Evolutionary conservation across 2,797 vertebrate genomes (phyloP), one percentile per base, ranked within the genome.

Genomic region (Falco concolor): DNA sequence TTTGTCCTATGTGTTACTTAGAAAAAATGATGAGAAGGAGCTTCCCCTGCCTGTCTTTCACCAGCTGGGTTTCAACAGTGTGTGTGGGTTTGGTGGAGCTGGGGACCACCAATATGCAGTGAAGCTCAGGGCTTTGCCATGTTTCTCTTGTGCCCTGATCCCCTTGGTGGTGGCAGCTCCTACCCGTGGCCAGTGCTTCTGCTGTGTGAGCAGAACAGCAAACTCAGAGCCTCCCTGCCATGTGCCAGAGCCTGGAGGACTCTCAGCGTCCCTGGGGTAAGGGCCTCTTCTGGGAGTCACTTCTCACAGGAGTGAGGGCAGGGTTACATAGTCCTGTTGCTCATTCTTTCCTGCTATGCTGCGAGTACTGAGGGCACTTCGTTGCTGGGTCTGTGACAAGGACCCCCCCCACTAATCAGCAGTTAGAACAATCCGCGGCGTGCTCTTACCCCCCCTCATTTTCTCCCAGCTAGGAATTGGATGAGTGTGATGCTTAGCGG

Each of bases 401-500:
- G 88, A 56, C 34, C 59, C n/a, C 44, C 13, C 17, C 10, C 0
- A 9, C 49, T 74, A 42, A 88, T 28, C 81, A 47, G 56, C 1
- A 2, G n/a, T 56, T 36, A 52, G 80, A 60, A 32, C 25, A 12
- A 13, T 30, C 64, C 60, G 54, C 67, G 0, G 7, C 2, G 4
- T 34, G 63, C 85, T 78, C 65, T 44, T 30, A 84, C 91, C 78
- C 74, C 82, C 60, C 64, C 75, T 68, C 38, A 7, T 76, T 85
- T 79, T 90, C 98, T 97, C 97, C 97, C 88, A 70, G 95, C 97
- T 93, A 96, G 97, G 97, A 98, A 98, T 97, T 97, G 98, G 98
- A 98, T 98, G 98, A 98, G 98, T 96, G 98, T 97, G 91, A 97
- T 96, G 97, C 98, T 98, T 97, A 97, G 97, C 75, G 63, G 97